phyloP scores from a whole-genome alignment of 2,888 invertebrate genomes.

The Corythucha ciliata region DNA sequence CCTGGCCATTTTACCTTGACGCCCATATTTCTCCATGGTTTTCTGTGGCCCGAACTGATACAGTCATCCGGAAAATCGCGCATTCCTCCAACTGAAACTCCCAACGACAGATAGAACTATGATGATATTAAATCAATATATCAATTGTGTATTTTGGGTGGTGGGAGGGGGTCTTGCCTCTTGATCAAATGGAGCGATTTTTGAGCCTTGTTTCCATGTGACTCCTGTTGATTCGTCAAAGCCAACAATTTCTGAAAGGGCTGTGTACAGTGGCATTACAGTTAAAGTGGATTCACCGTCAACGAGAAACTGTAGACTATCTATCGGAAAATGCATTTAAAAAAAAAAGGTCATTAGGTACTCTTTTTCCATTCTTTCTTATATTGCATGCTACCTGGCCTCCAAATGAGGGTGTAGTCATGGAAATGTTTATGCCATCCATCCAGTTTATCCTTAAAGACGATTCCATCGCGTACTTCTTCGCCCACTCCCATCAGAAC shows the following conservation, averaged over 20 bases:
- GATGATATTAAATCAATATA: no score
- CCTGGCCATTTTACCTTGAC: conserved; percentile 47
- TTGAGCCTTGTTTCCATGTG: conserved; percentile 31
- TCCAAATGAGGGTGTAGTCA: conserved; percentile 47
- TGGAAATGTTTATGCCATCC: conserved; percentile 44
- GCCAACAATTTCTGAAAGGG: conserved; percentile 26
- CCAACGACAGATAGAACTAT: conserved; percentile 37
- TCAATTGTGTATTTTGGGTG: background rate
- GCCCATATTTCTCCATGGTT: conserved; percentile 66
- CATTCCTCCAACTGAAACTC: conserved; percentile 38
- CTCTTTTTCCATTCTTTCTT: no score
- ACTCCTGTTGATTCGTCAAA: conserved; percentile 20
- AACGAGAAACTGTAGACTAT: conserved; percentile 26
- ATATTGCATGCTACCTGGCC: no score
- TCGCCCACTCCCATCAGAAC: conserved; percentile 34
- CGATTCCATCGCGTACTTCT: conserved; percentile 33
- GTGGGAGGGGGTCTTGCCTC: conserved; percentile 45
- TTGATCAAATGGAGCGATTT: conserved; percentile 65
- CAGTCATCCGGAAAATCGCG: conserved; percentile 36
- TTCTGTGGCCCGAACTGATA: conserved; percentile 40
- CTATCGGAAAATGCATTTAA: conserved; percentile 11
- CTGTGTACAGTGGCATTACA: conserved; percentile 6
- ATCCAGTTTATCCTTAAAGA: conserved; percentile 31
- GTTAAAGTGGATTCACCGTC: conserved; percentile 23
- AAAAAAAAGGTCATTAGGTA: no score